A percentile compares a stretch with the other conserved stretches of the same genome.
Evolutionary conservation across 2,888 invertebrate species (phyloP).

Genomic region (Arenicola marina): DNA sequence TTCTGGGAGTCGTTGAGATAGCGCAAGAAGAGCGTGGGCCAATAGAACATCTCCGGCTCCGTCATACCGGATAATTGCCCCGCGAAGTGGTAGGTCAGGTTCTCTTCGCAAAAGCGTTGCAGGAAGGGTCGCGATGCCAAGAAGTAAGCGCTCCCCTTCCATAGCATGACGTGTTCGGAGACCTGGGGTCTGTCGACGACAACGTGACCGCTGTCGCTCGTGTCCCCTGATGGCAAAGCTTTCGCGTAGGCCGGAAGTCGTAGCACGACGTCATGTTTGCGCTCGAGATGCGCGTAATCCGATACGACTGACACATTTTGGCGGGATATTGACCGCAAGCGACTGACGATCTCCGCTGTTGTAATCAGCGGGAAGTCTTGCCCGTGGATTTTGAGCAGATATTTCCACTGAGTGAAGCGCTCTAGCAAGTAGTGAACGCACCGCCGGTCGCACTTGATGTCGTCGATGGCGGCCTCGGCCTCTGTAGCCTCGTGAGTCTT

Average conservation of each 20-base stretch:
- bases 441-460: not conserved
- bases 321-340: not conserved
- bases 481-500: not conserved
- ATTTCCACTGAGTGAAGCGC: not conserved
- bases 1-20: not conserved
- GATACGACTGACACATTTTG: not conserved
- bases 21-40: not conserved
- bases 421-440: not conserved
- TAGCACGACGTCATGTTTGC: too few species aligned
- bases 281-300: not conserved
- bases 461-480: not conserved
- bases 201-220: not conserved
- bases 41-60: not conserved
- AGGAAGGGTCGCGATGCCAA: not conserved
- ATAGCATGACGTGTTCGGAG: not conserved
- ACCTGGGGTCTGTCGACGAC: too few species aligned
- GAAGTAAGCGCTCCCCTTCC: not conserved
- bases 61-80: not conserved
- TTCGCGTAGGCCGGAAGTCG: too few species aligned
- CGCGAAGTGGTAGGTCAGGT: not conserved
- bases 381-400: constrained; percentile 1
- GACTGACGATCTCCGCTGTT: not conserved
- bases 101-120: not conserved
- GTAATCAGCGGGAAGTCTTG: constrained; percentile 1
- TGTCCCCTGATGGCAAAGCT: not conserved